Evolutionary conservation across 1,140 invertebrate species (phyloP).

Genomic region (Aleiodes sp.): DNA sequence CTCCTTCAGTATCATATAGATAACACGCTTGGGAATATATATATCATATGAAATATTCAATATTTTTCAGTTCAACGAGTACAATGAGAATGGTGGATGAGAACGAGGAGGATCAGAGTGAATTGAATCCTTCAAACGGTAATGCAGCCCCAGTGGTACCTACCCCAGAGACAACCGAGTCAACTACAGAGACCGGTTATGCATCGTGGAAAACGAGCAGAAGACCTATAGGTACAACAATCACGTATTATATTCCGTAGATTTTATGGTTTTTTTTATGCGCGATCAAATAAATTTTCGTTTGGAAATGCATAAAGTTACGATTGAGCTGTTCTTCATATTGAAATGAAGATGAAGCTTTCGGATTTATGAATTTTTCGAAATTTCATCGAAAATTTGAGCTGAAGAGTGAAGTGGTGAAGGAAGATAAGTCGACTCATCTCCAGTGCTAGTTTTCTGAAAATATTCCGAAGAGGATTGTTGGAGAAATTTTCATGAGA

Average conservation of each 20-base stretch:
- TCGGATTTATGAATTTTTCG: no score
- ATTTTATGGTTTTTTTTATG: neutral
- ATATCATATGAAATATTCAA: conserved; percentile 12
- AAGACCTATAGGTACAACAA: conserved; percentile 54
- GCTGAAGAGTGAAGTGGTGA: no score
- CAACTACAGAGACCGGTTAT: conserved; percentile 54
- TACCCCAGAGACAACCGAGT: conserved; percentile 53
- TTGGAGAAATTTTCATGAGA: no score
- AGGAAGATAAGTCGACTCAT: no score
- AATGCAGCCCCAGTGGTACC: conserved; percentile 46
- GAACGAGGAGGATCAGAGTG: conserved; percentile 18
- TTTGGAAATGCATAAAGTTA: no score
- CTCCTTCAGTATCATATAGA: conserved; percentile 5
- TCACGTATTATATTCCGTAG: neutral
- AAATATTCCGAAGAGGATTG: no score
- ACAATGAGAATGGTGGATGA: conserved; percentile 21
- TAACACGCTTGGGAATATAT: neutral
- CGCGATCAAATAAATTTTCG: neutral
- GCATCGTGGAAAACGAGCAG: conserved; percentile 60
- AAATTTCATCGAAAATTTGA: no score
- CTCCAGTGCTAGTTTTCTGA: no score
- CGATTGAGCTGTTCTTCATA: no score
- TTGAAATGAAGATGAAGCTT: no score
- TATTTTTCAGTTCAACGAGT: conserved; percentile 29
- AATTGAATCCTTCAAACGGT: conserved; percentile 19